phyloP scores from a whole-genome alignment of 2,797 vertebrate genomes.

The Streptopelia turtur region DNA sequence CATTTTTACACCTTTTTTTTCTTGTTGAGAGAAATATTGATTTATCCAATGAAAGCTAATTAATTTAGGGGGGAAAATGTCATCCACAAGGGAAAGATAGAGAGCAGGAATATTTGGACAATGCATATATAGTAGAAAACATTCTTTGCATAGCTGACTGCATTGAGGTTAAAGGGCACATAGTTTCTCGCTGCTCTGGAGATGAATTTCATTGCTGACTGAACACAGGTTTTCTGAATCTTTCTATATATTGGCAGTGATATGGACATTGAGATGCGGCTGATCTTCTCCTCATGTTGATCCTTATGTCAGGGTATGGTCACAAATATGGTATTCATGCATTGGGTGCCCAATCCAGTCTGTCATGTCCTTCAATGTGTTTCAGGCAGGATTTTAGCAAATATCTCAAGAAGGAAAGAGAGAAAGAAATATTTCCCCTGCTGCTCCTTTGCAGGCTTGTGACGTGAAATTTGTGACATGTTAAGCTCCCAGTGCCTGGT shows the following conservation, averaged over 20 bases:
- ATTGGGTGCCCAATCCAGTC: not conserved
- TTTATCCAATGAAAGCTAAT: constrained; percentile 3
- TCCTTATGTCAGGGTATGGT: not conserved
- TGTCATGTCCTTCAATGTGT: not conserved
- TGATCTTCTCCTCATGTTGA: not conserved
- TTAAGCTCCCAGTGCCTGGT: not conserved
- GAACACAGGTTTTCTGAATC: not conserved
- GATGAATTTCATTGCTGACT: not conserved
- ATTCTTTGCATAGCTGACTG: not conserved
- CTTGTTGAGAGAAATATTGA: not conserved
- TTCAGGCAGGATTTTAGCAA: not conserved
- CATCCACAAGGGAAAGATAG: not conserved
- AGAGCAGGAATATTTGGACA: not conserved
- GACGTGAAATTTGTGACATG: fast-evolving
- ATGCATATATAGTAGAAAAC: not conserved
- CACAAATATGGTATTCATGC: not conserved
- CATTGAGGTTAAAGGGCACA: not conserved
- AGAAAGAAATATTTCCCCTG: not conserved
- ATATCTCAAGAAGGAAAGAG: not conserved
- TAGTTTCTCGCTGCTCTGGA: not conserved
- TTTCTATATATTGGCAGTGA: not conserved
- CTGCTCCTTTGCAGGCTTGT: not conserved
- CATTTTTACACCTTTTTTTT: not conserved
- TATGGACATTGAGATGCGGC: not conserved
- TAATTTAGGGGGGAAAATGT: not conserved